Evolutionary conservation across 2,888 invertebrate species (phyloP), one percentile per base, ranked within the genome.

Genomic region (Xylophagus ater): DNA sequence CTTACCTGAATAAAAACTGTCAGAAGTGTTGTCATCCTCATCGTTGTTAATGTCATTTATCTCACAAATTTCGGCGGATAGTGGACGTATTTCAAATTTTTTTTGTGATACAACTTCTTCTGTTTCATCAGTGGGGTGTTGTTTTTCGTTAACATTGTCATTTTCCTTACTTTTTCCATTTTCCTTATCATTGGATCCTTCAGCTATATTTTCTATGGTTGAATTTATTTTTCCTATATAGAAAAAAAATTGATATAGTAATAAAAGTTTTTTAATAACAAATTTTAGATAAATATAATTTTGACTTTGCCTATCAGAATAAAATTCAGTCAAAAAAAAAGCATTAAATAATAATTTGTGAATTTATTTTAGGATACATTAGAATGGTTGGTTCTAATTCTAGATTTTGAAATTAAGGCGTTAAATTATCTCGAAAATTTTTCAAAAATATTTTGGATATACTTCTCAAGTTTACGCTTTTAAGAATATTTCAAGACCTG

Each of bases 1-100:
- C 59, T 62, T 50, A 63, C 63, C 63, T 25, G 63, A 63, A 44
- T 62, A 62, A 49, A 58, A 63, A 47, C 63, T 63, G 54, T 62
- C 63, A 47, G 58, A 53, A 45, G 62, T 63, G 13, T 59, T 57
- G 39, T 58, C 59, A 20, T 58, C 62, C 23, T 57, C 54, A 37
- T 59, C 60, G 26, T 48, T 47, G 15, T 51, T 53, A 28, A 24
- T 26, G 32, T 32, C 38, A 14, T 14, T 38, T 13, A 32, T 23
- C 19, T 17, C 6, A 9, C 13, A 32, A 24, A 33, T 33, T 6
- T 32, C 38, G 31, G 31, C 21, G 12, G 37, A 24, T 17, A 25
- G 37, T 17, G 24, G 30, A 25, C 12, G 15, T 23, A 21, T 8
- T 37, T 25, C 19, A 31, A 18, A 17, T 26, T 25, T 9, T n/a